Evolutionary conservation across 1,140 invertebrate species (phyloP).

Genomic region (Orius insidiosus): DNA sequence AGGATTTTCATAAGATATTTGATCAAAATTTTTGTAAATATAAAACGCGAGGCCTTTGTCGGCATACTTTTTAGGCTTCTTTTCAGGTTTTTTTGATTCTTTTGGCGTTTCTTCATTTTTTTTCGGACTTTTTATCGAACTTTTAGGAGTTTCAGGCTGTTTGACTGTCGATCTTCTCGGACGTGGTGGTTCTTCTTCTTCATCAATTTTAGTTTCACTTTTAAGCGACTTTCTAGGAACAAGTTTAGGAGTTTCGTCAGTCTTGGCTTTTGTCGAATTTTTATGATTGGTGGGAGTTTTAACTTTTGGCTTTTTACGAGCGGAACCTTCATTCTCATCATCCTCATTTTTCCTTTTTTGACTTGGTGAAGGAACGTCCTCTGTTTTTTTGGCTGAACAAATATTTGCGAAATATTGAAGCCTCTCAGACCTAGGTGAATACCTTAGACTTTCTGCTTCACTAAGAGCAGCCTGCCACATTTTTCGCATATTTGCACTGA

Average conservation of each 20-base stretch:
- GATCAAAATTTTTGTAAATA: constrained; percentile 15
- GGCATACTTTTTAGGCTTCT: constrained; percentile 5
- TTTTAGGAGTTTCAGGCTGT: no score
- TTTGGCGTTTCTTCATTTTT: neutral
- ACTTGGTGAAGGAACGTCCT: no score
- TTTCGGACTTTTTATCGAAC: neutral
- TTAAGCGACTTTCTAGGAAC: no score
- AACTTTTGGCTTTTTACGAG: neutral
- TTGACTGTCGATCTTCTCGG: no score
- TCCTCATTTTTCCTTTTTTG: neutral
- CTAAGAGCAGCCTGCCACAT: constrained; percentile 43
- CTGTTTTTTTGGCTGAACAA: no score
- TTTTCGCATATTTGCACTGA: constrained; percentile 28
- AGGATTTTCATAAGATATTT: constrained; percentile 15
- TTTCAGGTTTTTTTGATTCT: constrained; percentile 13
- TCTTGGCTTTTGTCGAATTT: no score
- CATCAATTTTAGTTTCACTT: no score
- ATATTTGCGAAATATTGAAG: no score
- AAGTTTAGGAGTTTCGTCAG: no score
- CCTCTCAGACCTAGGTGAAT: constrained; percentile 7
- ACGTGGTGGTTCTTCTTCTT: no score
- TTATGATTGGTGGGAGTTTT: no score
- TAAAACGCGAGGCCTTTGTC: constrained; percentile 1
- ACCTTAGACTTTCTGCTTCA: constrained; percentile 30
- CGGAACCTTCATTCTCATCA: neutral